Percentiles rank a stretch among this genome's conserved stretches.
Conservation (phyloP, 2,797 vertebrate species). For the Schizopygopsis pylzovi region DNA sequence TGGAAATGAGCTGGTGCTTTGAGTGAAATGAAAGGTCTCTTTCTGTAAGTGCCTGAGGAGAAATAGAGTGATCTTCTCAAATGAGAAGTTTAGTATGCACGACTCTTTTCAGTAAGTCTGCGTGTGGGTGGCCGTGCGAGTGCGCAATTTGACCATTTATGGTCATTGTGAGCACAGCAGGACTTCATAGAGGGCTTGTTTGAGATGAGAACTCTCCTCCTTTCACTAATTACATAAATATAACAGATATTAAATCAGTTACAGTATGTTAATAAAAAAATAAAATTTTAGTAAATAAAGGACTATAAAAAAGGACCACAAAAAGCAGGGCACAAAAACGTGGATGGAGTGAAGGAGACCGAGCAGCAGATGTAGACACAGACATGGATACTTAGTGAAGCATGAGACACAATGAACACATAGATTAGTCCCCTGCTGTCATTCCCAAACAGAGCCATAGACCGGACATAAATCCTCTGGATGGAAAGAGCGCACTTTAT, state of each 20-base stretch:
- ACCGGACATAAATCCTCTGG: background rate
- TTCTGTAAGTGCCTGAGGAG: slow-evolving; percentile 13
- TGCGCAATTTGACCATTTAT: slow-evolving; percentile 25
- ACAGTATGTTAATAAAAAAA: background rate
- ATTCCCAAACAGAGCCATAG: slow-evolving; percentile 5
- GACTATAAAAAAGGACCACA: background rate
- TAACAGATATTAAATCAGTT: background rate
- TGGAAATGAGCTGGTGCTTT: slow-evolving; percentile 1
- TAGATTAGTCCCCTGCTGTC: slow-evolving; percentile 36
- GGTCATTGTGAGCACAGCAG: slow-evolving; percentile 8
- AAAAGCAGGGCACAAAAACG: background rate
- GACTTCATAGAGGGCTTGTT: background rate
- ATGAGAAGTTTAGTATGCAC: slow-evolving; percentile 25
- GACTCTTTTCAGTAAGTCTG: slow-evolving; percentile 32
- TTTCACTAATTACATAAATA: background rate
- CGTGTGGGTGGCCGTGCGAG: slow-evolving; percentile 24
- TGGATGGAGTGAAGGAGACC: slow-evolving; percentile 3
- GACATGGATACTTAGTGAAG: slow-evolving; percentile 37
- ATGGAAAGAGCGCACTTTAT: background rate
- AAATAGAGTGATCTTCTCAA: slow-evolving; percentile 1
- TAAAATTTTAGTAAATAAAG: background rate
- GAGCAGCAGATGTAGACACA: slow-evolving; percentile 44
- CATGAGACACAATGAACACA: slow-evolving; percentile 49
- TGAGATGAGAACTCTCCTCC: background rate
- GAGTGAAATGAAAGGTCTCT: background rate